Percentiles rank a stretch among this genome's conserved stretches.
Evolutionary conservation across 2,113 vertebrate genomes (phyloP).

Genomic region (Crocuta crocuta): DNA sequence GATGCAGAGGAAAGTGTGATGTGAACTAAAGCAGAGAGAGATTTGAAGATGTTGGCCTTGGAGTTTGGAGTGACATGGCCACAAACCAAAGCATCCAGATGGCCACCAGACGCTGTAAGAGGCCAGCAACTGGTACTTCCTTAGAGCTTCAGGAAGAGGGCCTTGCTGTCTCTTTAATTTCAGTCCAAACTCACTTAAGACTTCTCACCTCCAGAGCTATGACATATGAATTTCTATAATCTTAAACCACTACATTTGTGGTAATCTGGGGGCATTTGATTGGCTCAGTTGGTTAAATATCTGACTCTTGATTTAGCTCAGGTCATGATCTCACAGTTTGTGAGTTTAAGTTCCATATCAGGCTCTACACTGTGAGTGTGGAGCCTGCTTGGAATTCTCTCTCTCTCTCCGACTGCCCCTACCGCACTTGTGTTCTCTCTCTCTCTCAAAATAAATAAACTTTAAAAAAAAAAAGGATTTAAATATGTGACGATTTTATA

Average conservation of each 20-base stretch:
- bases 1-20: not conserved
- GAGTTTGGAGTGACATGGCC: not conserved
- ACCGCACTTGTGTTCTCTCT: too few relatives aligned
- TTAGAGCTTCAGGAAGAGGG: too few relatives aligned
- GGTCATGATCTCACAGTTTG: too few relatives aligned
- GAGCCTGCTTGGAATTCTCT: too few relatives aligned
- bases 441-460: too few relatives aligned
- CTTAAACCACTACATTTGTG: not conserved
- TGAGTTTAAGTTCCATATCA: too few relatives aligned
- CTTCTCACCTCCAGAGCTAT: not conserved
- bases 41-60: not conserved
- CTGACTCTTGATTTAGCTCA: too few relatives aligned
- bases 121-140: too few relatives aligned
- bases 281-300: too few relatives aligned
- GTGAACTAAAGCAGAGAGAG: not conserved
- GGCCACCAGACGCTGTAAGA: not conserved
- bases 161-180: not conserved
- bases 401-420: too few relatives aligned
- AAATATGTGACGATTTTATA: not conserved
- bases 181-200: not conserved
- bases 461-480: too few relatives aligned
- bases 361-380: too few relatives aligned
- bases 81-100: not conserved
- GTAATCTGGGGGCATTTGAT: not conserved
- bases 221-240: not conserved